Base-by-base conservation (phyloP, 2,113 vertebrate genomes). In the Pelecanoides urinatrix region DNA sequence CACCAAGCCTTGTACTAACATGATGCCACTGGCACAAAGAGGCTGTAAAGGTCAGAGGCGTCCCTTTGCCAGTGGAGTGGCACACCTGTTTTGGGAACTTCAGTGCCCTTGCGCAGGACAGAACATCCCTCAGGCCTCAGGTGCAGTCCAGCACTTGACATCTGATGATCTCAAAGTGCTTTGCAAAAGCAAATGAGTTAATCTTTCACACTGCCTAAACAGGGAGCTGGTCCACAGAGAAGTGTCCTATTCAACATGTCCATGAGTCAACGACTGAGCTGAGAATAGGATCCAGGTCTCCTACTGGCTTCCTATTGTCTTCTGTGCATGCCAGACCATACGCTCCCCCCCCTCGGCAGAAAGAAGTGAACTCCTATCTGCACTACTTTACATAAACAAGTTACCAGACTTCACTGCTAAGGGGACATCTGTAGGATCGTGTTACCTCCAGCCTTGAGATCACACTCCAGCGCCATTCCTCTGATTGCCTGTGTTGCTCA, bases 271-370 rank as follows among this genome's bases (percentile, higher is more conserved):
- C 1, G 6, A 59, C 3, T 40, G 68, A 65, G 26, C 44, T 70
- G 52, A 73, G 61, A 92, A 71, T n/a, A 83, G 29, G 40, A 68
- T 45, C 45, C 34, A 62, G 38, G 38, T 75, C 49, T 86, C 7
- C 78, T 61, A 26, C 32, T 38, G 40, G 40, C 59, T 66, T 88
- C 38, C 34, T 62, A 10, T 58, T 16, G 1, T 20, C 7, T n/a
- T 53, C 73, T 45, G 30, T 52, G 11, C 9, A 16, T 11, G 21
- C 44, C 32, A 66, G 42, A 38, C 29, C 29, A 34, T 13, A 26
- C 2, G 2, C 5, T 75, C 6, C 7, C 3, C 6, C 7, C 3
- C 26, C 38, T 79, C 0, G 0, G 26, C 61, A 78, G 61, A 68
- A 59, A 49, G 56, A 85, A 13, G 17, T n/a, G 38, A 62, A 62